These are phyloP conservation scores for Tachina grossa DNA, from an alignment of 2,888 invertebrate genomes.

Conservation along the genomic window DNA sequence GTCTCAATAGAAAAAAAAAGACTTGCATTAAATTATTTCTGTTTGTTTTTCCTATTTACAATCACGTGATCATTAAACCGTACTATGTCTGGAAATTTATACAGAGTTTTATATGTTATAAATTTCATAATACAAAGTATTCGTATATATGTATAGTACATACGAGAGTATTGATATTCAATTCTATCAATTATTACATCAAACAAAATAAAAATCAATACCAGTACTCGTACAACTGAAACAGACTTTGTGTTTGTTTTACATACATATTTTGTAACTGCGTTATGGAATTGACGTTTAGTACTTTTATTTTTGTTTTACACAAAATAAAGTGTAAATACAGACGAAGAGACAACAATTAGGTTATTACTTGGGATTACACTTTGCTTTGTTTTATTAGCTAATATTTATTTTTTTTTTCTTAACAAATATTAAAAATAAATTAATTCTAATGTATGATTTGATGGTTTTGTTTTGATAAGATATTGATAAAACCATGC, in stretches of 20 bases:
- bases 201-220: background rate
- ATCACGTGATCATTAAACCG: constrained; percentile 6
- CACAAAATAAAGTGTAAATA: constrained; percentile 1
- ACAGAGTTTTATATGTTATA: background rate
- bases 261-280: background rate
- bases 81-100: background rate
- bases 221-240: background rate
- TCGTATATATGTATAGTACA: too few relatives aligned
- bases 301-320: background rate
- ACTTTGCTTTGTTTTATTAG: background rate
- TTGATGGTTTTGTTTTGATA: constrained; percentile 8
- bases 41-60: background rate
- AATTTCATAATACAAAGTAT: background rate
- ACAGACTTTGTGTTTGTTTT: background rate
- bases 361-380: background rate
- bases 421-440: background rate
- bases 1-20: background rate
- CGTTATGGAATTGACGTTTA: background rate
- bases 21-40: background rate
- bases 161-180: background rate
- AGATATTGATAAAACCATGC: constrained; percentile 19
- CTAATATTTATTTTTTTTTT: background rate
- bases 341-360: constrained; percentile 14
- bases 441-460: background rate
- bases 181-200: background rate